Evolutionary conservation across 2,113 vertebrate genomes (phyloP).

Genomic region (Rana temporaria): DNA sequence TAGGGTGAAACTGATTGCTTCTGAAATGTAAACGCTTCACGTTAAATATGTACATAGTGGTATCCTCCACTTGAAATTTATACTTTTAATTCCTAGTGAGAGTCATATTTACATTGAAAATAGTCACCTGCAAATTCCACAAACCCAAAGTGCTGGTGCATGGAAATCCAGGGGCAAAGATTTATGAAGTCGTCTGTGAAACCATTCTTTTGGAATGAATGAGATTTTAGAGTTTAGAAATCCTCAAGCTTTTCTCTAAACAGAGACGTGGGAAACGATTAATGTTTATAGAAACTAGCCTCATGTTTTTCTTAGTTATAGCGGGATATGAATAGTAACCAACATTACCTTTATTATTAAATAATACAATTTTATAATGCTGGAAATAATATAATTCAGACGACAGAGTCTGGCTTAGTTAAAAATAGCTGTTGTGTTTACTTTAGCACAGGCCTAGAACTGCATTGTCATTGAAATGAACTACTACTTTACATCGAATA

Average conservation of each 20-base stretch:
- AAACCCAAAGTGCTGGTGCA: conserved; percentile 60
- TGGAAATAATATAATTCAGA: neutral
- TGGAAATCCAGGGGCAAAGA: conserved; percentile 66
- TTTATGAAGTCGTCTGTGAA: conserved; percentile 76
- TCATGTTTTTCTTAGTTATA: conserved; percentile 67
- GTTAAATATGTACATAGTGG: neutral
- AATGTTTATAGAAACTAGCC: conserved; percentile 83
- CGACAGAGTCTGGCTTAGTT: neutral
- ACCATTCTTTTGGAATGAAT: conserved; percentile 78
- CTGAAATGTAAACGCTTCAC: neutral
- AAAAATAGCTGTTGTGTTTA: neutral
- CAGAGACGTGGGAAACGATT: conserved; percentile 87
- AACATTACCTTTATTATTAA: neutral
- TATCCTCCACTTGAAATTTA: conserved; percentile 29
- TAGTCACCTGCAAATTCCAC: conserved; percentile 60
- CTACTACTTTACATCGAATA: too few species aligned
- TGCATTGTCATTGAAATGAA: too few species aligned
- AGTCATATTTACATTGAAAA: conserved; percentile 38
- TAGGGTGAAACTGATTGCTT: neutral
- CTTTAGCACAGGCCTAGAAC: too few species aligned
- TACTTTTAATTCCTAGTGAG: conserved; percentile 1
- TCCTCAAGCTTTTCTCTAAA: conserved; percentile 80
- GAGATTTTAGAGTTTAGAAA: conserved; percentile 82
- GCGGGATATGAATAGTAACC: conserved; percentile 70
- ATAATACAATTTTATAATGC: neutral